phyloP scores from a whole-genome alignment of 2,888 invertebrate genomes.

The Marronus borbonicus region DNA sequence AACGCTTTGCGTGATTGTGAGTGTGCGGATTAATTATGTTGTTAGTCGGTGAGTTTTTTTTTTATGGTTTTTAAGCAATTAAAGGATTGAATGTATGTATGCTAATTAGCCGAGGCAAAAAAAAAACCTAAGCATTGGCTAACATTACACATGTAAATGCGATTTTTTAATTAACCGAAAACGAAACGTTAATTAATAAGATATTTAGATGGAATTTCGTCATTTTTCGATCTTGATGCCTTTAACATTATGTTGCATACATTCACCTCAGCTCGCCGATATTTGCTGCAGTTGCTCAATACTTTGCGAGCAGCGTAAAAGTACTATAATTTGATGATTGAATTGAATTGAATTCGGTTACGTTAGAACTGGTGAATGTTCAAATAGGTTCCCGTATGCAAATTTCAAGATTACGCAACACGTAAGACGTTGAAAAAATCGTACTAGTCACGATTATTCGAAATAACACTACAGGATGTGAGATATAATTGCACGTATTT shows the following conservation, averaged over 20 bases:
- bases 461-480: conserved; percentile 13
- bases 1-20: no score
- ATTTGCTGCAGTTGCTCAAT: conserved; percentile 21
- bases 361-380: background rate
- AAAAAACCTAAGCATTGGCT: no score
- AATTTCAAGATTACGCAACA: background rate
- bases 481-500: conserved; percentile 5
- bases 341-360: background rate
- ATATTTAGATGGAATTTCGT: conserved; percentile 34
- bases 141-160: no score
- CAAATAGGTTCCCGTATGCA: background rate
- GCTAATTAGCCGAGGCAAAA: background rate
- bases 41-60: conserved; percentile 35
- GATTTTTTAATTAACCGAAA: no score
- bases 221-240: conserved; percentile 1
- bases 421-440: background rate
- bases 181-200: background rate
- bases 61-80: background rate
- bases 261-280: conserved; percentile 7
- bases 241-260: background rate
- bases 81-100: background rate
- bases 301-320: background rate
- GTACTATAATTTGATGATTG: conserved; percentile 18
- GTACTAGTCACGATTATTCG: conserved; percentile 19
- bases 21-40: conserved; percentile 15